Conservation (phyloP, 1,140 invertebrate genomes). For the Protaetia brevitarsis region DNA sequence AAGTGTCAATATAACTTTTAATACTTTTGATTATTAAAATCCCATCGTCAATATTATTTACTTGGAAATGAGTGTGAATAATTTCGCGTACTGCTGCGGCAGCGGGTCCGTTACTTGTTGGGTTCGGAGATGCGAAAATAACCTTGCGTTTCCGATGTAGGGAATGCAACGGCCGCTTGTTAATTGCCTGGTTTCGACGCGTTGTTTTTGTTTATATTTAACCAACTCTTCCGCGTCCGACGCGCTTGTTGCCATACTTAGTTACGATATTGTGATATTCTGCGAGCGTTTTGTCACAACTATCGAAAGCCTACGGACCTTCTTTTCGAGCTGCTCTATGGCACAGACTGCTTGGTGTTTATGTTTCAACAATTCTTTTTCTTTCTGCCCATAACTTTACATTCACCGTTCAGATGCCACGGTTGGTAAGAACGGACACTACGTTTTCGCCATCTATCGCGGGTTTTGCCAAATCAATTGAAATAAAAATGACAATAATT, state of each 20-base stretch:
- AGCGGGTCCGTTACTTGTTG: not conserved
- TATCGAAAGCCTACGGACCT: too few relatives aligned
- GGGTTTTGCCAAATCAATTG: too few relatives aligned
- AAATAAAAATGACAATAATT: too few relatives aligned
- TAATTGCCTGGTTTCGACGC: constrained; percentile 22
- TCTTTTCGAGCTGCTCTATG: not conserved
- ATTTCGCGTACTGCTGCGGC: constrained; percentile 26
- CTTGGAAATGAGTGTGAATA: constrained; percentile 34
- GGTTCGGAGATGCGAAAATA: not conserved
- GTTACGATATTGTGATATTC: not conserved
- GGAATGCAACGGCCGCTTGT: constrained; percentile 20
- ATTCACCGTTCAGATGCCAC: not conserved
- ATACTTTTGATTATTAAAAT: constrained; percentile 44
- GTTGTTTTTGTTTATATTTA: constrained; percentile 36
- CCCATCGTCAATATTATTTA: constrained; percentile 41
- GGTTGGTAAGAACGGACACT: not conserved
- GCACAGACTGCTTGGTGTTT: too few relatives aligned
- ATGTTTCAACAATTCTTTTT: constrained; percentile 1
- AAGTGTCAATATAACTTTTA: constrained; percentile 38
- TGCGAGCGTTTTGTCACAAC: not conserved
- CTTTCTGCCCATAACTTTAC: not conserved
- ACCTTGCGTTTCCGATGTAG: not conserved
- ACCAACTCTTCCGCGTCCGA: constrained; percentile 42
- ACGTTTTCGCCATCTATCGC: not conserved
- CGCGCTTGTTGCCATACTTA: constrained; percentile 32